Percentiles rank a stretch among this genome's conserved stretches.
Conservation (phyloP, 2,113 vertebrate genomes). For the Pseudolaguvia tuberculata region DNA sequence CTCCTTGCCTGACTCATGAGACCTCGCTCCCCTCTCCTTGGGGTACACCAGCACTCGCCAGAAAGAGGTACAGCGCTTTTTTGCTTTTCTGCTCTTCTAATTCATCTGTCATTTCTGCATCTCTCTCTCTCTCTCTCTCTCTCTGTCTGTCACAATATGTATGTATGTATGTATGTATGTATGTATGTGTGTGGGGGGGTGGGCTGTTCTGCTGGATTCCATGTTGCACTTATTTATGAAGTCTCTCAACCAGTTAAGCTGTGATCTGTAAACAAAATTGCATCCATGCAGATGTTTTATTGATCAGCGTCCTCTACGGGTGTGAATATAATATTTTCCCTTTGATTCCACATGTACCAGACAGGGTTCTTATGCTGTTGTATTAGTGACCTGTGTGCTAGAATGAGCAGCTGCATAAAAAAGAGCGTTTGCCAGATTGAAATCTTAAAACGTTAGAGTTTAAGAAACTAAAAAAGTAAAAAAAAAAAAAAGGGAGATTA, state of each 20-base stretch:
- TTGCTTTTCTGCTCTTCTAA: slow-evolving; percentile 38
- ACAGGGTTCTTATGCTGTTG: not conserved
- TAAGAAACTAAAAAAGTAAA: too few species aligned
- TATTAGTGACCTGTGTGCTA: not conserved
- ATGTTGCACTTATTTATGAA: not conserved
- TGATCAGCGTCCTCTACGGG: too few species aligned
- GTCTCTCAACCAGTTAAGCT: not conserved
- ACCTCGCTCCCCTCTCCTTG: slow-evolving; percentile 98
- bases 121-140: not conserved
- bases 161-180: not conserved
- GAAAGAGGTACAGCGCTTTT: slow-evolving; percentile 92
- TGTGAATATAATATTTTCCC: too few species aligned
- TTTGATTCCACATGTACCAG: not conserved
- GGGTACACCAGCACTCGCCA: slow-evolving; percentile 97
- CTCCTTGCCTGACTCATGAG: slow-evolving; percentile 98
- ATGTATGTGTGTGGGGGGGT: not conserved
- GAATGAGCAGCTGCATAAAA: not conserved
- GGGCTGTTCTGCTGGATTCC: slow-evolving; percentile 19
- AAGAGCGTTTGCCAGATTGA: too few species aligned
- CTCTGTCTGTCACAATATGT: not conserved
- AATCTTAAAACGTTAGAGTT: too few species aligned
- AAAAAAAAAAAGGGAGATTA: too few species aligned
- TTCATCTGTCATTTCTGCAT: too few species aligned
- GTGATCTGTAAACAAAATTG: slow-evolving; percentile 30
- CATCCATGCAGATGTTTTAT: slow-evolving; percentile 1